These are phyloP conservation scores for Nyctibius bracteatus DNA, from an alignment of 2,113 vertebrate species.

Conservation along the genomic window DNA sequence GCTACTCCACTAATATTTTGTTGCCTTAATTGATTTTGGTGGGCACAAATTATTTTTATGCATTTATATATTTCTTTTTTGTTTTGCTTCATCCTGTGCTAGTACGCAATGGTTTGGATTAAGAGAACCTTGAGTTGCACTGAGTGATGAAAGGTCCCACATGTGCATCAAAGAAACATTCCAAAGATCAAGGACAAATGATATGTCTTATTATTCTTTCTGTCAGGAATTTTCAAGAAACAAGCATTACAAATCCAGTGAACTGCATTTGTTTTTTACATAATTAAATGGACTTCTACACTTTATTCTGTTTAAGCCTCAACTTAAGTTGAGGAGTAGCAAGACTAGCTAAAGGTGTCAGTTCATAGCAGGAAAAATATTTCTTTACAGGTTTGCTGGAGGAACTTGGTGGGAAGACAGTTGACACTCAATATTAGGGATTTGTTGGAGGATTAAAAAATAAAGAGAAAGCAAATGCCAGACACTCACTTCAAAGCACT, in stretches of 20 bases:
- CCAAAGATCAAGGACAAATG: background rate
- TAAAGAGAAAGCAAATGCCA: background rate
- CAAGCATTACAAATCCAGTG: background rate
- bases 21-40: background rate
- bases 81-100: background rate
- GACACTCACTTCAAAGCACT: constrained; percentile 27
- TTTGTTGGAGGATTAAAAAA: constrained; percentile 6
- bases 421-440: background rate
- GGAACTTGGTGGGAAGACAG: background rate
- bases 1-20: background rate
- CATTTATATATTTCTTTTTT: background rate
- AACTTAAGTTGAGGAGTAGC: background rate
- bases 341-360: background rate
- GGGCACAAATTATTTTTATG: background rate
- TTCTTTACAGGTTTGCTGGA: background rate
- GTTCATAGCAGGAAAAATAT: background rate
- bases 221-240: background rate
- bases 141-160: background rate
- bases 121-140: background rate
- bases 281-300: background rate
- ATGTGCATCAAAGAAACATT: background rate
- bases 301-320: background rate
- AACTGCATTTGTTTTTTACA: background rate
- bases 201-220: background rate
- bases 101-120: background rate